These are phyloP conservation scores for Calyptomena viridis DNA, from an alignment of 2,113 vertebrate species.

Conservation along the genomic window DNA sequence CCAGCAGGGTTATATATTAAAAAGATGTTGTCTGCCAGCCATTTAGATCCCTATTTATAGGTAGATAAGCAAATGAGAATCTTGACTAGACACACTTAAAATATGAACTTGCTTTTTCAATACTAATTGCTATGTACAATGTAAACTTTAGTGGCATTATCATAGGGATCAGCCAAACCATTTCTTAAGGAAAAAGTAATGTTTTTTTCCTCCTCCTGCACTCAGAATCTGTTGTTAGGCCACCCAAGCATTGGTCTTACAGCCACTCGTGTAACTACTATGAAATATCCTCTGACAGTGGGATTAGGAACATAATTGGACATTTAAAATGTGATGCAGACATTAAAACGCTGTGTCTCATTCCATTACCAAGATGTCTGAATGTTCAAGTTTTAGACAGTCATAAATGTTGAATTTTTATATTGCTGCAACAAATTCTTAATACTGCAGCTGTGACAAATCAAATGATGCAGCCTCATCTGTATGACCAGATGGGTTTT, in stretches of 20 bases:
- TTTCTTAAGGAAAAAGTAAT: neutral
- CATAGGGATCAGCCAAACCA: neutral
- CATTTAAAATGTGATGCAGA: neutral
- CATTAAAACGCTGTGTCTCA: neutral
- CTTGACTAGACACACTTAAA: neutral
- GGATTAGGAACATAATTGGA: neutral
- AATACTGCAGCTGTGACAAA: neutral
- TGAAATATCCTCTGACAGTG: neutral
- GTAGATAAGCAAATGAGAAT: neutral
- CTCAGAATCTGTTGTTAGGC: neutral
- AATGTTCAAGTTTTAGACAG: neutral
- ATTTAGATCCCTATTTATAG: neutral
- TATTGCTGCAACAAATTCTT: neutral
- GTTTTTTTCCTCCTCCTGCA: neutral
- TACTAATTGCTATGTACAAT: neutral
- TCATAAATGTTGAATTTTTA: neutral
- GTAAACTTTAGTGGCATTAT: neutral
- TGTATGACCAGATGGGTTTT: neutral
- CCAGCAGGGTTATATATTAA: neutral
- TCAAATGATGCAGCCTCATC: neutral
- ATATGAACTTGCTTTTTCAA: neutral
- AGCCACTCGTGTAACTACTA: neutral
- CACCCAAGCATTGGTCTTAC: neutral
- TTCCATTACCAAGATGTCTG: neutral
- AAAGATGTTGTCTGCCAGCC: neutral